Evolutionary conservation across 2,888 invertebrate species (phyloP).

Genomic region (Physocephala rufipes): DNA sequence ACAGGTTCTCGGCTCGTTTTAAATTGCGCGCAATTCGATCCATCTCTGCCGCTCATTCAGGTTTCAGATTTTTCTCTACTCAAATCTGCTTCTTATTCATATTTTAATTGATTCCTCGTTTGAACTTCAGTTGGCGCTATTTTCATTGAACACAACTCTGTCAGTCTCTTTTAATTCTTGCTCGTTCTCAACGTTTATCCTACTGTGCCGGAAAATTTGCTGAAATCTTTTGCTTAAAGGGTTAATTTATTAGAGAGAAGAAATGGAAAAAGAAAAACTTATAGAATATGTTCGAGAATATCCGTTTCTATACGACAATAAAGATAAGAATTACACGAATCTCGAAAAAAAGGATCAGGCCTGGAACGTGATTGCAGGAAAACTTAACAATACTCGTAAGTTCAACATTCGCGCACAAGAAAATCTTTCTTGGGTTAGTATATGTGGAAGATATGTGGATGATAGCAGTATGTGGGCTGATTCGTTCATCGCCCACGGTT

Average conservation of each 20-base stretch:
- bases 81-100: too few species aligned
- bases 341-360: neutral
- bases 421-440: neutral
- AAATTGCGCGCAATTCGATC: too few species aligned
- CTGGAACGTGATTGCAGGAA: neutral
- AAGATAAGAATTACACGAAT: neutral
- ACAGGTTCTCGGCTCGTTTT: too few species aligned
- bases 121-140: too few species aligned
- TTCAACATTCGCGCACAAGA: neutral
- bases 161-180: neutral
- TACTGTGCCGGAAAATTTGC: neutral
- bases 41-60: too few species aligned
- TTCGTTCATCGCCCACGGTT: neutral
- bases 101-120: too few species aligned
- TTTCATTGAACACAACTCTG: neutral
- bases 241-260: neutral
- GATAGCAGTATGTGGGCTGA: neutral
- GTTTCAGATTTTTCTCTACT: too few species aligned
- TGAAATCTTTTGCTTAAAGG: neutral
- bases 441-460: conserved; percentile 1
- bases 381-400: conserved; percentile 1
- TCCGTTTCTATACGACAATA: conserved; percentile 5
- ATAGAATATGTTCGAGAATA: neutral
- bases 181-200: neutral
- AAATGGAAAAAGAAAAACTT: conserved; percentile 4